phyloP scores from a whole-genome alignment of 2,888 invertebrate species.

The Trachelus iudaicus region DNA sequence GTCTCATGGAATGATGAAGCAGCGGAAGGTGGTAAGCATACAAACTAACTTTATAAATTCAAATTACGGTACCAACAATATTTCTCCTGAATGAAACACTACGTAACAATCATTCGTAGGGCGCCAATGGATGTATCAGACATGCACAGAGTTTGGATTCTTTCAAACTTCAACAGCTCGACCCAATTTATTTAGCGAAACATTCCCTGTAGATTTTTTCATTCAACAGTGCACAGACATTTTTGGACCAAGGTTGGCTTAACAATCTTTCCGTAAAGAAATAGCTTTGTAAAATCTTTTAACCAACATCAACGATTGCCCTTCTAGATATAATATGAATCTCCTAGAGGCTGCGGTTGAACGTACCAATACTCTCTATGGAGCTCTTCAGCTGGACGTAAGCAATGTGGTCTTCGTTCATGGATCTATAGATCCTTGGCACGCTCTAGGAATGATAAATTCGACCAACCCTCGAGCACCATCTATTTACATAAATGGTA shows the following conservation, averaged over 20 bases:
- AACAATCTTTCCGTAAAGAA: not conserved
- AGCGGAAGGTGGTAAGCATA: conserved; percentile 73
- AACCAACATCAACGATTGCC: not conserved
- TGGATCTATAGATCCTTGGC: conserved; percentile 92
- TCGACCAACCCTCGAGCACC: conserved; percentile 71
- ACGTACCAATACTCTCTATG: conserved; percentile 84
- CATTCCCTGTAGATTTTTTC: conserved; percentile 82
- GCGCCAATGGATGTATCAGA: conserved; percentile 94
- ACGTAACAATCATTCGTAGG: conserved; percentile 59
- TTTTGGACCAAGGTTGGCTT: conserved; percentile 77
- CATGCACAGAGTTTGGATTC: conserved; percentile 96
- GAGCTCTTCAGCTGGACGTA: conserved; percentile 77
- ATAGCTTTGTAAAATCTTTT: not conserved
- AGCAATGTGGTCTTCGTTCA: conserved; percentile 86
- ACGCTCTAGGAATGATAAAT: conserved; percentile 78
- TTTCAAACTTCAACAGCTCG: conserved; percentile 86
- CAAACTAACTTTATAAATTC: not conserved
- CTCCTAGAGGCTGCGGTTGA: conserved; percentile 73
- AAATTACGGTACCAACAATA: not conserved
- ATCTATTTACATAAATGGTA: conserved; percentile 81
- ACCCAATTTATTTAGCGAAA: conserved; percentile 77
- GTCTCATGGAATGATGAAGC: conserved; percentile 73
- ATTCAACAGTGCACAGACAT: conserved; percentile 85
- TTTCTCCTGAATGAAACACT: not conserved
- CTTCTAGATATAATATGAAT: conserved; percentile 70